phyloP scores from a whole-genome alignment of 2,888 invertebrate species.

The Invenusta paracnida region DNA sequence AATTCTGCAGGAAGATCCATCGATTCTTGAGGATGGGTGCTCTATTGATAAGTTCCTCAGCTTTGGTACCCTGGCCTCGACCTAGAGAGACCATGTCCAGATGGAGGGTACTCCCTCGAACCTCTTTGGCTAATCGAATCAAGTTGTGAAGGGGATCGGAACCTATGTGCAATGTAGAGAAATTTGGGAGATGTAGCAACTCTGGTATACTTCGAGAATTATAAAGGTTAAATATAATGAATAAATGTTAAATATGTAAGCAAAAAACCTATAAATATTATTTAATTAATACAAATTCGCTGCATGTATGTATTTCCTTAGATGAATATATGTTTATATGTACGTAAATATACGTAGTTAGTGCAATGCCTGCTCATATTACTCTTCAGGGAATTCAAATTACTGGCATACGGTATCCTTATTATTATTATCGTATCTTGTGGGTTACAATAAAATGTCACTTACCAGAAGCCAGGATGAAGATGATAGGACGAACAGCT shows the following conservation, averaged over 20 bases:
- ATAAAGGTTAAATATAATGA: too few species aligned
- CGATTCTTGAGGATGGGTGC: constrained; percentile 60
- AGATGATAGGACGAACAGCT: constrained; percentile 58
- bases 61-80: constrained; percentile 59
- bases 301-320: too few species aligned
- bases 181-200: not conserved
- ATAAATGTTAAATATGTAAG: too few species aligned
- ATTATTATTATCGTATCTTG: too few species aligned
- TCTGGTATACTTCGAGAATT: not conserved
- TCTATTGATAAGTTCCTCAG: constrained; percentile 60
- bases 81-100: constrained; percentile 61
- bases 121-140: constrained; percentile 57
- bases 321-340: too few species aligned
- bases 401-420: too few species aligned
- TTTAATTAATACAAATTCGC: too few species aligned
- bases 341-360: too few species aligned
- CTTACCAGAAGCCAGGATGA: constrained; percentile 59
- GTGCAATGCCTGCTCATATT: too few species aligned
- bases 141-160: constrained; percentile 58
- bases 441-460: too few species aligned
- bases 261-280: not conserved
- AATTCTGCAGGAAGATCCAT: constrained; percentile 61
- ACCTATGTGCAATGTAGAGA: constrained; percentile 48
- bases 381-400: too few species aligned
- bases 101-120: constrained; percentile 56